Conservation (phyloP, 2,797 vertebrate species). For the Australoheros facetus region DNA sequence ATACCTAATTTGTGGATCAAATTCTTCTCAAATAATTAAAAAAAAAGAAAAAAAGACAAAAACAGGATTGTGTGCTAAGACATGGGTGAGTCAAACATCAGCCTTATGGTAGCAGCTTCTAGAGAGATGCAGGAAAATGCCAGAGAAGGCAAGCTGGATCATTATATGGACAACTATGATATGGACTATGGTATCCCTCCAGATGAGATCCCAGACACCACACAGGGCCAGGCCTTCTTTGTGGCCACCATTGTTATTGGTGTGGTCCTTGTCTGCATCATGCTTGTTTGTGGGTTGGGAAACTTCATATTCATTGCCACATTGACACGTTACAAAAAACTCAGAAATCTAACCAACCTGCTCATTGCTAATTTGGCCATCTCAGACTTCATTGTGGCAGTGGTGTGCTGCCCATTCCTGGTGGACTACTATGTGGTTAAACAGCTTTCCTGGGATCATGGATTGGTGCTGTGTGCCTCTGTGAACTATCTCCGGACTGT, state of each 20-base stretch:
- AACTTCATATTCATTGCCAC: slow-evolving; percentile 94
- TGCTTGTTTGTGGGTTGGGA: slow-evolving; percentile 93
- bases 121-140: slow-evolving; percentile 37
- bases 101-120: slow-evolving; percentile 46
- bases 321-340: slow-evolving; percentile 91
- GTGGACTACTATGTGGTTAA: slow-evolving; percentile 97
- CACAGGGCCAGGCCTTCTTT: slow-evolving; percentile 90
- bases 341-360: slow-evolving; percentile 95
- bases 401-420: slow-evolving; percentile 95
- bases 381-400: slow-evolving; percentile 95
- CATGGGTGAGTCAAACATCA: slow-evolving; percentile 79
- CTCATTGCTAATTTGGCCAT: slow-evolving; percentile 96
- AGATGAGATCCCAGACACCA: slow-evolving; percentile 89
- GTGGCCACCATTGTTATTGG: slow-evolving; percentile 91
- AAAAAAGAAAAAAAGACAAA: not conserved
- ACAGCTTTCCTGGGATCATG: slow-evolving; percentile 94
- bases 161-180: slow-evolving; percentile 80
- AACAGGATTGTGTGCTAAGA: not conserved
- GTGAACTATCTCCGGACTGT: slow-evolving; percentile 94
- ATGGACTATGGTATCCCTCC: slow-evolving; percentile 87
- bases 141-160: slow-evolving; percentile 43
- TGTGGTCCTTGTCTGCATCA: slow-evolving; percentile 89
- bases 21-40: not conserved
- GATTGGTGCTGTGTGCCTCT: slow-evolving; percentile 89
- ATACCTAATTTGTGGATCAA: not conserved